A percentile compares a stretch with the other conserved stretches of the same genome.
These are phyloP conservation scores for Urocolius indicus DNA, from an alignment of 2,113 vertebrate species.

Conservation along the genomic window DNA sequence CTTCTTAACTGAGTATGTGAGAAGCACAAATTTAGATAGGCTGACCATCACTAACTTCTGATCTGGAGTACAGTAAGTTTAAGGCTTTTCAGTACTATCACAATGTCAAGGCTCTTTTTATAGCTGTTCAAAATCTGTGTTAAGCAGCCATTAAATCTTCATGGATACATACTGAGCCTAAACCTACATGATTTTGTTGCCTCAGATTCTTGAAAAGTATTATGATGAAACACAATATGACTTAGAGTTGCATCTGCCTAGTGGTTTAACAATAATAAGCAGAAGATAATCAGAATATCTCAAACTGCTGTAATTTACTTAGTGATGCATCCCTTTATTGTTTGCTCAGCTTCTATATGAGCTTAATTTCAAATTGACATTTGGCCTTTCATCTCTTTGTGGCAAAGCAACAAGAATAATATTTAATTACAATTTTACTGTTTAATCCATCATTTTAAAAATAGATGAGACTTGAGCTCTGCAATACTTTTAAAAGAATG, in stretches of 20 bases:
- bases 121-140: not conserved
- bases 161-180: not conserved
- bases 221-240: not conserved
- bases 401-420: not conserved
- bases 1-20: not conserved
- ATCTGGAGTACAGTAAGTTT: not conserved
- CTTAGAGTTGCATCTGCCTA: not conserved
- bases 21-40: not conserved
- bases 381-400: constrained; percentile 19
- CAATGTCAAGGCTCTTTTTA: not conserved
- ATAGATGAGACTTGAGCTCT: not conserved
- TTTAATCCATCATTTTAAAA: constrained; percentile 39
- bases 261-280: not conserved
- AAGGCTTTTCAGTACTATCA: not conserved
- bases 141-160: not conserved
- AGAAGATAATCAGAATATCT: not conserved
- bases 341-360: constrained; percentile 12
- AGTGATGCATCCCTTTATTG: not conserved
- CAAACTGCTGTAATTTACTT: constrained; percentile 4
- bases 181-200: not conserved
- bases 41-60: not conserved
- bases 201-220: not conserved
- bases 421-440: constrained; percentile 23
- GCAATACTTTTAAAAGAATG: not conserved
- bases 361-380: constrained; percentile 29